Conservation (phyloP, 2,888 invertebrate species). For the Spodoptera littoralis region DNA sequence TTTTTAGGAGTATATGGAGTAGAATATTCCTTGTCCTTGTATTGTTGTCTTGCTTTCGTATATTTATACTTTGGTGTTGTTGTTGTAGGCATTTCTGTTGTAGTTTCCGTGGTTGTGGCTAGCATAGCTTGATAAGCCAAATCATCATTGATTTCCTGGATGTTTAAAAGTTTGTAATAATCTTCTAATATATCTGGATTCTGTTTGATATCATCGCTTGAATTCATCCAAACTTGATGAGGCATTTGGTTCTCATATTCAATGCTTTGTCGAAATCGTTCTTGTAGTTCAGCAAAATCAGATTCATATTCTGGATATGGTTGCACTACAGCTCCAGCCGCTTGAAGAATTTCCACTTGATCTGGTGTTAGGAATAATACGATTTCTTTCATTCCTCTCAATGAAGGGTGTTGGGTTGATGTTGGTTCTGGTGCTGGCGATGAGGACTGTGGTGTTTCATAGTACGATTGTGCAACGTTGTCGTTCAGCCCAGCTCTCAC, state of each 20-base stretch:
- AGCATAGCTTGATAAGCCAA: slow-evolving; percentile 13
- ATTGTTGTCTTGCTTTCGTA: slow-evolving; percentile 36
- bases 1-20: slow-evolving; percentile 53
- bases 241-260: slow-evolving; percentile 33
- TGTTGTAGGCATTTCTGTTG: slow-evolving; percentile 32
- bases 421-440: slow-evolving; percentile 47
- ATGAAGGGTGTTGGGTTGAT: slow-evolving; percentile 38
- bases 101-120: slow-evolving; percentile 29
- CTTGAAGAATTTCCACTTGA: slow-evolving; percentile 74
- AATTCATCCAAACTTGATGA: slow-evolving; percentile 15
- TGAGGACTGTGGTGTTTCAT: slow-evolving; percentile 39
- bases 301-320: slow-evolving; percentile 54
- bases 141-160: slow-evolving; percentile 47
- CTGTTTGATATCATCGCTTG: slow-evolving; percentile 34
- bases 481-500: slow-evolving; percentile 63
- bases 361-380: slow-evolving; percentile 77
- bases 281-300: slow-evolving; percentile 36
- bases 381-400: slow-evolving; percentile 71
- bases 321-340: slow-evolving; percentile 64
- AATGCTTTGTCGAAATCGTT: slow-evolving; percentile 33
- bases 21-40: slow-evolving; percentile 47
- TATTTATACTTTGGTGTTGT: slow-evolving; percentile 41
- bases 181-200: slow-evolving; percentile 29
- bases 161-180: slow-evolving; percentile 46
- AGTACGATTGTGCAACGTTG: slow-evolving; percentile 67